A percentile compares a stretch with the other conserved stretches of the same genome.
Conservation (phyloP, 2,888 invertebrate genomes). For the Bellardia bayeri region DNA sequence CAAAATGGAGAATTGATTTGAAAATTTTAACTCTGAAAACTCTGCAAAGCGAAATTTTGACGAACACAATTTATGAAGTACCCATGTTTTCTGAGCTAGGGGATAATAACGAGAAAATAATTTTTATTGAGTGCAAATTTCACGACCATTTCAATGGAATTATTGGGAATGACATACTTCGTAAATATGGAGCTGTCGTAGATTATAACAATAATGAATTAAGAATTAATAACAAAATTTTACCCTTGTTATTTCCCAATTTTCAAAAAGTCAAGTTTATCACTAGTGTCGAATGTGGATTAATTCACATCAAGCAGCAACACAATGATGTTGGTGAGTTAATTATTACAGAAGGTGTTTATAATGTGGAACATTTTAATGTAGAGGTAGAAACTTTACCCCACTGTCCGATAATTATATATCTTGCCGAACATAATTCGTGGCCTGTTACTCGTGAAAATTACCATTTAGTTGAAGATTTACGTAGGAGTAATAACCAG, state of each 20-base stretch:
- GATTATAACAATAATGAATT: slow-evolving; percentile 25
- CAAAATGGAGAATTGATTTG: slow-evolving; percentile 43
- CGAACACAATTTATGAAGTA: slow-evolving; percentile 9
- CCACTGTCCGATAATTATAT: neutral
- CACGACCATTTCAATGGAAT: slow-evolving; percentile 36
- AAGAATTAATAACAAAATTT: slow-evolving; percentile 6
- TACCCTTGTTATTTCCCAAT: slow-evolving; percentile 34
- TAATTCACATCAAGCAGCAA: neutral
- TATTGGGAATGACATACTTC: slow-evolving; percentile 27
- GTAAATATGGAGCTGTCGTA: neutral
- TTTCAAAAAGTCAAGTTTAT: slow-evolving; percentile 12
- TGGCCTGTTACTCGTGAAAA: slow-evolving; percentile 41
- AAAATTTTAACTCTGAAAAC: slow-evolving; percentile 28
- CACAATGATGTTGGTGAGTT: neutral
- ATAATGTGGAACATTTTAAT: slow-evolving; percentile 10
- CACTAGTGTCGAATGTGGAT: too few relatives aligned
- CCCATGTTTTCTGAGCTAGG: slow-evolving; percentile 43
- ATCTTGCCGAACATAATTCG: slow-evolving; percentile 7
- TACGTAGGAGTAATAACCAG: neutral
- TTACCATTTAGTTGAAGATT: slow-evolving; percentile 27
- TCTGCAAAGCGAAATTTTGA: slow-evolving; percentile 1
- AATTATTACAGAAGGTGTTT: slow-evolving; percentile 21
- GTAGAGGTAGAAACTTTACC: slow-evolving; percentile 18
- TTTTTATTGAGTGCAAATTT: slow-evolving; percentile 33
- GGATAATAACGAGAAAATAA: neutral